phyloP scores from a whole-genome alignment of 1,140 invertebrate species.

The Cydia fagiglandana region DNA sequence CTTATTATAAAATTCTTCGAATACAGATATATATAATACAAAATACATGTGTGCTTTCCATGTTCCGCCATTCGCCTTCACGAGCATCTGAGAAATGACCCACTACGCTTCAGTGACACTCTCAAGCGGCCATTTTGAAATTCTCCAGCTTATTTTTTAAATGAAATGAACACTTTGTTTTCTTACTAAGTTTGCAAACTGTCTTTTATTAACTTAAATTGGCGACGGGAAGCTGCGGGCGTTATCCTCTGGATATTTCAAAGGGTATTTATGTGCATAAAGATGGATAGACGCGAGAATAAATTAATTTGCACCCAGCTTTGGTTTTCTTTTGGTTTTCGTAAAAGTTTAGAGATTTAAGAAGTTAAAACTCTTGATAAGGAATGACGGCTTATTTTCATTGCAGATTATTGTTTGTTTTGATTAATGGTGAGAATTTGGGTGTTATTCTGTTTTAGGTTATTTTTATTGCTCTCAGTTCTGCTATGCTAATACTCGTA shows the following conservation, averaged over 20 bases:
- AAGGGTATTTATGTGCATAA: conserved; percentile 11
- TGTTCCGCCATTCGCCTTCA: background rate
- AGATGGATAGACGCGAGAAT: background rate
- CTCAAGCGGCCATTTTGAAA: conserved; percentile 16
- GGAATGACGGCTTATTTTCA: background rate
- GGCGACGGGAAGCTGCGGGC: background rate
- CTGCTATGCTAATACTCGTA: background rate
- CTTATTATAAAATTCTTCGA: background rate
- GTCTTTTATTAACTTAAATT: conserved; percentile 13
- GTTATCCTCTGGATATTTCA: background rate
- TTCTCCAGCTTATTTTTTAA: conserved; percentile 26
- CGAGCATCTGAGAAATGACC: conserved; percentile 16
- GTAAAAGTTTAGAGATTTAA: background rate
- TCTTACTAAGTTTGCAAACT: conserved; percentile 12
- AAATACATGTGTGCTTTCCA: background rate
- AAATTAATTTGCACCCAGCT: conserved; percentile 4
- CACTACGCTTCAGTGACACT: conserved; percentile 26
- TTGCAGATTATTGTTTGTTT: background rate
- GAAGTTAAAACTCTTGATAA: background rate
- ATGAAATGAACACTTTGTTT: conserved; percentile 24
- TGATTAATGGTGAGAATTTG: background rate
- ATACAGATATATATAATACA: background rate
- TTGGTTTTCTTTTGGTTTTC: background rate
- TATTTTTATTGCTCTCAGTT: background rate
- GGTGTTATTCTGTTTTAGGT: background rate